Percentiles rank a stretch among this genome's conserved stretches.
phyloP scores from a whole-genome alignment of 2,113 vertebrate species.

The Thunnus thynnus region DNA sequence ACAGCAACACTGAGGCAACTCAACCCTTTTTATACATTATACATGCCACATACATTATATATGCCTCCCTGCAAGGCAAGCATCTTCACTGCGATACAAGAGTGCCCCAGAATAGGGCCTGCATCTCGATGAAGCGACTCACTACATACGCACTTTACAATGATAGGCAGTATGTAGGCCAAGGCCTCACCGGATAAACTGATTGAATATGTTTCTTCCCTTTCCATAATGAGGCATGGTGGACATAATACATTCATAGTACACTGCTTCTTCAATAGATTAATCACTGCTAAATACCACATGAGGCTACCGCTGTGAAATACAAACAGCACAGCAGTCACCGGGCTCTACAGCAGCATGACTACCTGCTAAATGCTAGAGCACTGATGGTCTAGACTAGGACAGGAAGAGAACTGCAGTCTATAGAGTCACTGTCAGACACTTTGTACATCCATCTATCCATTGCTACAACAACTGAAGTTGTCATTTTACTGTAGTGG shows the following conservation, averaged over 20 bases:
- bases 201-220: conserved; percentile 29
- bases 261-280: conserved; percentile 22
- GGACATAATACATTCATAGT: conserved; percentile 35
- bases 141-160: not conserved
- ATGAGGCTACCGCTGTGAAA: conserved; percentile 3
- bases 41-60: conserved; percentile 82
- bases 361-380: conserved; percentile 6
- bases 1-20: conserved; percentile 70
- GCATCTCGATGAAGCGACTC: conserved; percentile 49
- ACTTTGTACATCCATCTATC: not conserved
- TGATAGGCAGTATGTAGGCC: conserved; percentile 59
- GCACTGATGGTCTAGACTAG: not conserved
- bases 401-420: not conserved
- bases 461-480: too few species aligned
- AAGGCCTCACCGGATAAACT: conserved; percentile 36
- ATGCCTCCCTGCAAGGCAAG: conserved; percentile 76
- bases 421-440: not conserved
- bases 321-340: conserved; percentile 22
- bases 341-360: not conserved
- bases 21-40: conserved; percentile 81
- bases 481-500: not conserved
- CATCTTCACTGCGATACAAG: conserved; percentile 64
- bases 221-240: conserved; percentile 39
- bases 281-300: conserved; percentile 49
- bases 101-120: conserved; percentile 51